phyloP scores from a whole-genome alignment of 2,888 invertebrate species.

The Drosophila demipolita region DNA sequence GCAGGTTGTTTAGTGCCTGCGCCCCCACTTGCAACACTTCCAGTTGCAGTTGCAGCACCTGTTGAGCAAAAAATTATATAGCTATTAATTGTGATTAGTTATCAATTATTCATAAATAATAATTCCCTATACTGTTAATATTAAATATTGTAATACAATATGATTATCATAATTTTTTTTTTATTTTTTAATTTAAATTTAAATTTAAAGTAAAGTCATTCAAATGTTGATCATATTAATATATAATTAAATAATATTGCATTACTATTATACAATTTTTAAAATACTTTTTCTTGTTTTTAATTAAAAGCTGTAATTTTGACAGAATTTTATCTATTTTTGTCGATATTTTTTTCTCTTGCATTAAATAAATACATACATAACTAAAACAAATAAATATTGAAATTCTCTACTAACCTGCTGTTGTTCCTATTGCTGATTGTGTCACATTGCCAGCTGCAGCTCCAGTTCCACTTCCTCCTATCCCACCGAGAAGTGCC shows the following conservation, averaged over 20 bases:
- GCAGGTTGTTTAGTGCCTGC: not conserved
- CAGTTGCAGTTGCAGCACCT: not conserved
- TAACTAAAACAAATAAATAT: not conserved
- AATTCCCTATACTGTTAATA: not conserved
- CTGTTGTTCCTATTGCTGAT: not conserved
- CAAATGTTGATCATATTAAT: not conserved
- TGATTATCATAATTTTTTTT: not conserved
- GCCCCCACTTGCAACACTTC: not conserved
- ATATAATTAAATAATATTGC: not conserved
- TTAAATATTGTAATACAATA: not conserved
- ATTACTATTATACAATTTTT: not conserved
- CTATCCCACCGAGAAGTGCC: slow-evolving; percentile 65
- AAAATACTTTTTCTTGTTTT: not conserved
- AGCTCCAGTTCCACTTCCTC: not conserved
- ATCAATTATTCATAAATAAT: not conserved
- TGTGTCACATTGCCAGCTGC: not conserved
- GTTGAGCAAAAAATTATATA: not conserved
- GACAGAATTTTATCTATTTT: not conserved
- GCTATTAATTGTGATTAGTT: not conserved
- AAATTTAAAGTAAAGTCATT: not conserved
- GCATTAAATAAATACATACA: not conserved
- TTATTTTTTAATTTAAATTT: not conserved
- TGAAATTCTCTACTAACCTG: not conserved
- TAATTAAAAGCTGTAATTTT: not conserved
- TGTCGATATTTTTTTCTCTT: too few relatives aligned